Evolutionary conservation across 2,113 vertebrate genomes (phyloP), one percentile per base, ranked within the genome.

Genomic region (Verasper variegatus): DNA sequence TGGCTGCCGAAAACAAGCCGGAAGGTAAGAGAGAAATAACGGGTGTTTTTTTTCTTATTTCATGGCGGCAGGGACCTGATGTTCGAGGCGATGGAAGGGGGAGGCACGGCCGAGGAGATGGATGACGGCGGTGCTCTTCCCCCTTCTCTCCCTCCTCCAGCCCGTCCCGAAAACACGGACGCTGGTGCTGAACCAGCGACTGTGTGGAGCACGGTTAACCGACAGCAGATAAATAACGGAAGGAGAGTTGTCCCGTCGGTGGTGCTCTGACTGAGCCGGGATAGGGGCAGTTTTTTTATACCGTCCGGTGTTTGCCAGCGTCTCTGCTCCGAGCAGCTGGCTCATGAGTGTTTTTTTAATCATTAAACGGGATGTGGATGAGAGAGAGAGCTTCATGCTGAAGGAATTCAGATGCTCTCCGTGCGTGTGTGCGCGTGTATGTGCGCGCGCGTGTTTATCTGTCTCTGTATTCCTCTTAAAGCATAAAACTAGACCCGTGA

Each of bases 1-100:
- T 97, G 97, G 96, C 97, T 97, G 97, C 97, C 96, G 97, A 97
- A 97, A 97, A 97, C 96, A 97, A 97, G 97, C 96, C 96, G 96
- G 97, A 97, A 97, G 96, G 96, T 97, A 96, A 96, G 96, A 94
- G 93, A 96, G 86, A 83, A 90, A 87, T 91, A 89, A 87, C 27
- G 86, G 86, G 42, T 55, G 75, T 86, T 82, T 86, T 82, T 91
- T 86, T 61, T 63, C 40, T 88, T 80, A 84, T 83, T 89, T 83
- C 61, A 62, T 37, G 78, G 71, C 42, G 86, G 74, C 74, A 70
- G 68, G 69, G 82, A 80, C 60, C 68, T 0, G 35, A 13, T 67
- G 14, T 57, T 66, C 45, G 68, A 79, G 78, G 74, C 65, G 71
- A 73, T 20, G 74, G 35, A 49, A 74, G 84, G 85, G 82, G n/a